Percentiles rank a stretch among this genome's conserved stretches.
phyloP scores from a whole-genome alignment of 2,888 invertebrate genomes.

The Trachelus troglodyta region DNA sequence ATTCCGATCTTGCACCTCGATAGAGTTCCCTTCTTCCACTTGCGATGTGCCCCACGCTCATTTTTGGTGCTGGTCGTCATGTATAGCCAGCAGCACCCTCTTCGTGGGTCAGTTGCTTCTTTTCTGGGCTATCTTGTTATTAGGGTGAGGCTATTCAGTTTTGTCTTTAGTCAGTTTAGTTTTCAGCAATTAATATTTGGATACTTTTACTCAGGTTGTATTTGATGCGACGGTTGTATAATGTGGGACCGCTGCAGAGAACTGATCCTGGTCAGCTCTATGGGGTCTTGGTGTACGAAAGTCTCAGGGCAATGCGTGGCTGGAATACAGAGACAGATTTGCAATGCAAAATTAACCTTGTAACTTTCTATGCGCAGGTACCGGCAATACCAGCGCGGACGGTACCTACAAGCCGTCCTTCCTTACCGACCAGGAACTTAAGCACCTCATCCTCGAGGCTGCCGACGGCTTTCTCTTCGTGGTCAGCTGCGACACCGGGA shows the following conservation, averaged over 20 bases:
- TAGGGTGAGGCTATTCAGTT: neutral
- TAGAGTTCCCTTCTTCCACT: slow-evolving; percentile 45
- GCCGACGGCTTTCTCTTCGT: slow-evolving; percentile 99
- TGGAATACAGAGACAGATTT: neutral
- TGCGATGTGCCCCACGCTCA: slow-evolving; percentile 37
- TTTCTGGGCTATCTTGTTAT: neutral
- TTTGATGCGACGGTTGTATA: neutral
- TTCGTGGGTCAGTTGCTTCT: neutral
- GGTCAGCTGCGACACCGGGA: slow-evolving; percentile 95
- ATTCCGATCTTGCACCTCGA: slow-evolving; percentile 65
- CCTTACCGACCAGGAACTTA: slow-evolving; percentile 97
- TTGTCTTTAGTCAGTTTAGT: neutral
- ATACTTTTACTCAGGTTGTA: neutral
- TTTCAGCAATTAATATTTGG: neutral
- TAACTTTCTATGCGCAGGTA: slow-evolving; percentile 71
- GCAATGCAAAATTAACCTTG: neutral
- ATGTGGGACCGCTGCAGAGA: neutral
- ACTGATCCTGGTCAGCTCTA: neutral
- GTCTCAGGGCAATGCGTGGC: neutral
- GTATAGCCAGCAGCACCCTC: neutral
- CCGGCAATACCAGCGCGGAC: slow-evolving; percentile 96
- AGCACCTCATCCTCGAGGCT: slow-evolving; percentile 98
- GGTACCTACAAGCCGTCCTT: slow-evolving; percentile 99
- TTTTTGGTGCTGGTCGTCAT: neutral
- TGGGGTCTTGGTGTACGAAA: neutral